Percentiles rank a stretch among this genome's conserved stretches.
Evolutionary conservation across 2,888 invertebrate species (phyloP).

Genomic region (Zelleria hepariella): DNA sequence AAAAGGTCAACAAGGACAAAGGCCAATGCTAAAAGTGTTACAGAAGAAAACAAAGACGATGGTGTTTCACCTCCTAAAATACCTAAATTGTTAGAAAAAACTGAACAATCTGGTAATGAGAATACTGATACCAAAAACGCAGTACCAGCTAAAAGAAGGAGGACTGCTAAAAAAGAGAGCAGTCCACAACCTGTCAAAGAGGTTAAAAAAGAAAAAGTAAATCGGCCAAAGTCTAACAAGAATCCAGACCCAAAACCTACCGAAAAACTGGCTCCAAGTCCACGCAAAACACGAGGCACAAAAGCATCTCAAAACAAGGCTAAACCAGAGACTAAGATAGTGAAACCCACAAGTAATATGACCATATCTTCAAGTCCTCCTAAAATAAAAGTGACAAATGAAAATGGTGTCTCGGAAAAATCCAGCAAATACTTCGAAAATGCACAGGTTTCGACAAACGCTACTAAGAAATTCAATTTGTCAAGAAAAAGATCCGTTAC

Average conservation of each 20-base stretch:
- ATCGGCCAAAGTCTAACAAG: constrained; percentile 24
- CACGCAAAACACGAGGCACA: not conserved
- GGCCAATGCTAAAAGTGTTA: constrained; percentile 24
- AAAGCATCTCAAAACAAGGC: not conserved
- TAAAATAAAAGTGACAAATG: constrained; percentile 8
- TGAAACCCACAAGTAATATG: constrained; percentile 5
- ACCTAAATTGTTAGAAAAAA: constrained; percentile 22
- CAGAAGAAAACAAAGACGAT: constrained; percentile 6
- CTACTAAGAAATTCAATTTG: constrained; percentile 1
- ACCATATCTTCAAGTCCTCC: constrained; percentile 12
- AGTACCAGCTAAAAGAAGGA: constrained; percentile 6
- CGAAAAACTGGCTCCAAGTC: not conserved
- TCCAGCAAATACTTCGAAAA: constrained; percentile 10
- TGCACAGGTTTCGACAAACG: not conserved
- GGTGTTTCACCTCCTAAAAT: constrained; percentile 48
- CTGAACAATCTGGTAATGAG: not conserved
- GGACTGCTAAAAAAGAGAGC: constrained; percentile 10
- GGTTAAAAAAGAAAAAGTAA: constrained; percentile 15
- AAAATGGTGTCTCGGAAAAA: not conserved
- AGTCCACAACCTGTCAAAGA: constrained; percentile 11
- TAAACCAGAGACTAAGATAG: not conserved
- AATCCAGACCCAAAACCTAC: not conserved
- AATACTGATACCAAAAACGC: not conserved
- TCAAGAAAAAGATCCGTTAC: constrained; percentile 7
- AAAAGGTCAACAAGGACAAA: constrained; percentile 28